Evolutionary conservation across 2,113 vertebrate genomes (phyloP).

Genomic region (Indicator maculatus): DNA sequence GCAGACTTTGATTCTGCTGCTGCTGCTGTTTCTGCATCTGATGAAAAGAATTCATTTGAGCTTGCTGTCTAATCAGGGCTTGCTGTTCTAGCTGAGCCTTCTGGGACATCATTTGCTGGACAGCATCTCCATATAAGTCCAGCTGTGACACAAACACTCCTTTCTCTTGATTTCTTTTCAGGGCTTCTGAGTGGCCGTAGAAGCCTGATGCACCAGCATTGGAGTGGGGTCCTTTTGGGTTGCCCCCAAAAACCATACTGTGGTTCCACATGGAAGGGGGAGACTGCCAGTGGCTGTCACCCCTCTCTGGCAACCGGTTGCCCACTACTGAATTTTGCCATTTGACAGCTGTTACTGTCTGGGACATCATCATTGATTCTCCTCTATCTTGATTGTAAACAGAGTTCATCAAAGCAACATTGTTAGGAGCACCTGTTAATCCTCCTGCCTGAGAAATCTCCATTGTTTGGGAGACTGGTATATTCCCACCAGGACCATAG

Average conservation of each 20-base stretch:
- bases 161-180: conserved; percentile 85
- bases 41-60: conserved; percentile 80
- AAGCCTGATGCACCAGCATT: conserved; percentile 68
- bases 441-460: conserved; percentile 77
- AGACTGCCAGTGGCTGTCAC: conserved; percentile 83
- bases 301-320: conserved; percentile 82
- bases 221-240: conserved; percentile 78
- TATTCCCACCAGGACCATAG: conserved; percentile 76
- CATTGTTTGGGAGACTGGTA: conserved; percentile 73
- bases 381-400: conserved; percentile 89
- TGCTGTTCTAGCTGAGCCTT: conserved; percentile 81
- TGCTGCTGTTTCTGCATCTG: conserved; percentile 81
- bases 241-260: conserved; percentile 79
- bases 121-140: conserved; percentile 83
- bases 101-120: conserved; percentile 81
- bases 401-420: conserved; percentile 83
- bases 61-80: conserved; percentile 75
- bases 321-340: conserved; percentile 85
- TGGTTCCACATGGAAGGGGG: conserved; percentile 86
- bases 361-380: conserved; percentile 86
- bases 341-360: conserved; percentile 84
- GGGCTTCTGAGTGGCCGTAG: conserved; percentile 78
- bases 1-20: conserved; percentile 82
- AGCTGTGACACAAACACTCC: conserved; percentile 73
- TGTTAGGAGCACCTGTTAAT: conserved; percentile 78